phyloP scores from a whole-genome alignment of 2,113 vertebrate species.

The Coregonus clupeaformis region DNA sequence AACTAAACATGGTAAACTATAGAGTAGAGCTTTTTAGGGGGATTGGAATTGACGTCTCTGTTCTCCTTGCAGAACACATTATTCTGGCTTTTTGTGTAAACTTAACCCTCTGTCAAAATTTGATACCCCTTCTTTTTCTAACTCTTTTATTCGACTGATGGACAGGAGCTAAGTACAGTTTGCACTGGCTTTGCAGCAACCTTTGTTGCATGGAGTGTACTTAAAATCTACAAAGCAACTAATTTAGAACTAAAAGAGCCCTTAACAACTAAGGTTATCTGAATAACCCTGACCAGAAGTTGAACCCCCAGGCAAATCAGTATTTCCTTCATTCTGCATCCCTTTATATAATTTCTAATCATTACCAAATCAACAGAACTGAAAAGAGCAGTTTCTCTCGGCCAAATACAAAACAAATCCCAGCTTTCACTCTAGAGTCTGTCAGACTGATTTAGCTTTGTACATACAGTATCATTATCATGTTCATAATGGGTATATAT shows the following conservation, averaged over 20 bases:
- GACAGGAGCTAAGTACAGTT: neutral
- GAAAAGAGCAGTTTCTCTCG: neutral
- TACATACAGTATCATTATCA: too few species aligned
- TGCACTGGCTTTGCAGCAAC: neutral
- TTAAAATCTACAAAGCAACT: neutral
- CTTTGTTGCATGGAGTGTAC: neutral
- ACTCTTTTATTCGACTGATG: constrained; percentile 5
- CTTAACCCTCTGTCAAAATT: constrained; percentile 7
- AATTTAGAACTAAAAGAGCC: neutral
- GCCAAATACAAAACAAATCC: too few species aligned
- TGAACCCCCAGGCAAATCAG: too few species aligned
- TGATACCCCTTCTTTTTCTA: neutral
- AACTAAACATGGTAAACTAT: neutral
- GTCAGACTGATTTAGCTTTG: too few species aligned
- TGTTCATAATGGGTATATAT: constrained; percentile 8
- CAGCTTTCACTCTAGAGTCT: neutral
- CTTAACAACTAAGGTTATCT: too few species aligned
- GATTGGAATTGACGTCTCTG: neutral
- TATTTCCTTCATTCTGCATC: too few species aligned
- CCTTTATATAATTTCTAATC: neutral
- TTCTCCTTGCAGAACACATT: neutral
- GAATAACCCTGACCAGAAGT: too few species aligned
- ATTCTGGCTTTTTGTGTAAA: constrained; percentile 7
- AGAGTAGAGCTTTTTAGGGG: neutral
- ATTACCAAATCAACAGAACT: neutral